phyloP scores from a whole-genome alignment of 2,113 vertebrate species.

The Coturnix japonica region DNA sequence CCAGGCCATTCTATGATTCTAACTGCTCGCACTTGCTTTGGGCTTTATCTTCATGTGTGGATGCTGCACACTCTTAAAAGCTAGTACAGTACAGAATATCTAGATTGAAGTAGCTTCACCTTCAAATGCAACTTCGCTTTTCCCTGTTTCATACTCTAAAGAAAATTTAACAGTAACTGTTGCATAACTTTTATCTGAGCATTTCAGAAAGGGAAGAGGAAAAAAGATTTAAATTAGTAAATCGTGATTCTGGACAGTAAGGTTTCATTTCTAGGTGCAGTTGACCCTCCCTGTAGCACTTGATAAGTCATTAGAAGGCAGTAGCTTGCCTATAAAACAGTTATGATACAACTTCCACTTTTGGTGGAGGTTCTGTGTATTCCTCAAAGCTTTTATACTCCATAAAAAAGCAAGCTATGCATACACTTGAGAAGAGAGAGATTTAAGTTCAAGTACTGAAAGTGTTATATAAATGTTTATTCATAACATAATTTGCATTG shows the following conservation, averaged over 20 bases:
- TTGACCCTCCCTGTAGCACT: background rate
- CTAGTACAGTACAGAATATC: background rate
- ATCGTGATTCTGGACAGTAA: background rate
- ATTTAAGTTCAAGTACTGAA: background rate
- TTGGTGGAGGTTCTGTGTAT: background rate
- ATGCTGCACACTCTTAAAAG: background rate
- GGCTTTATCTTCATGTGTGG: background rate
- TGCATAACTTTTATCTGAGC: background rate
- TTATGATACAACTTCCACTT: background rate
- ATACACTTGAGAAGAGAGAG: background rate
- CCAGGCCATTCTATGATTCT: too few species aligned
- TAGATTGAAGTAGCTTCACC: background rate
- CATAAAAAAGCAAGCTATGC: background rate
- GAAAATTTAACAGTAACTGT: background rate
- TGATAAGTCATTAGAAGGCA: background rate
- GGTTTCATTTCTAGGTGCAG: background rate
- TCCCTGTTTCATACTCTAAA: background rate
- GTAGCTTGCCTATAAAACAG: background rate
- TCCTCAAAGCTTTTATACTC: background rate
- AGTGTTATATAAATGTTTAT: background rate
- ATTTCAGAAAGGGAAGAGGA: background rate
- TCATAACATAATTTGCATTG: background rate
- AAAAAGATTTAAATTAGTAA: background rate
- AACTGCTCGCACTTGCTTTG: background rate
- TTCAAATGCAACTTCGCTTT: background rate